Conservation (phyloP, 2,888 invertebrate genomes). For the Tachina fera region DNA sequence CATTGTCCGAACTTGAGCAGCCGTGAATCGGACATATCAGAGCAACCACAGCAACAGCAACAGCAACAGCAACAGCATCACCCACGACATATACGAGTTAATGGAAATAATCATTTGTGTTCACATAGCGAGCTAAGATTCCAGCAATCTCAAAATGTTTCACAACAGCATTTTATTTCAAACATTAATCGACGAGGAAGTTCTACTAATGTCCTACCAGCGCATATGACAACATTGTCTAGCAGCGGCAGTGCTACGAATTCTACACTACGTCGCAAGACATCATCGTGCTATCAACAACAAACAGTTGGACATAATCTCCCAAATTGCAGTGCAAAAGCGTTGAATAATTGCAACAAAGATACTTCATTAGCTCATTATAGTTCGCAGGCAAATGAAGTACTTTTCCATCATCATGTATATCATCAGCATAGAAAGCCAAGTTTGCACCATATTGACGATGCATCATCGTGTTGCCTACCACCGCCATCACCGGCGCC, state of each 20-base stretch:
- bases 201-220: slow-evolving; percentile 49
- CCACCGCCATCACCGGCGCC: slow-evolving; percentile 83
- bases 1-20: slow-evolving; percentile 57
- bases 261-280: slow-evolving; percentile 76
- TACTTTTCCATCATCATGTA: slow-evolving; percentile 73
- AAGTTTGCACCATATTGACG: slow-evolving; percentile 78
- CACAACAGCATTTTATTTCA: slow-evolving; percentile 51
- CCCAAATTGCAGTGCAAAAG: slow-evolving; percentile 52
- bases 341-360: slow-evolving; percentile 47
- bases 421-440: slow-evolving; percentile 71
- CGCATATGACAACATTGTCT: slow-evolving; percentile 55
- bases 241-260: slow-evolving; percentile 37
- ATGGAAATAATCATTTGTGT: slow-evolving; percentile 47
- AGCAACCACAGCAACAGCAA: slow-evolving; percentile 45
- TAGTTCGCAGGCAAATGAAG: slow-evolving; percentile 76
- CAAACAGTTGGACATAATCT: slow-evolving; percentile 73
- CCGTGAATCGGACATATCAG: slow-evolving; percentile 55
- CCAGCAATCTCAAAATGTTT: slow-evolving; percentile 58
- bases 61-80: slow-evolving; percentile 44
- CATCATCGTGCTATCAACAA: slow-evolving; percentile 78
- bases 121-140: slow-evolving; percentile 55
- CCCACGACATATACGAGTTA: slow-evolving; percentile 32
- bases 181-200: slow-evolving; percentile 53
- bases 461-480: slow-evolving; percentile 78
- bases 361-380: slow-evolving; percentile 76